Conservation (phyloP, 2,888 invertebrate genomes). For the Griposia aprilina region DNA sequence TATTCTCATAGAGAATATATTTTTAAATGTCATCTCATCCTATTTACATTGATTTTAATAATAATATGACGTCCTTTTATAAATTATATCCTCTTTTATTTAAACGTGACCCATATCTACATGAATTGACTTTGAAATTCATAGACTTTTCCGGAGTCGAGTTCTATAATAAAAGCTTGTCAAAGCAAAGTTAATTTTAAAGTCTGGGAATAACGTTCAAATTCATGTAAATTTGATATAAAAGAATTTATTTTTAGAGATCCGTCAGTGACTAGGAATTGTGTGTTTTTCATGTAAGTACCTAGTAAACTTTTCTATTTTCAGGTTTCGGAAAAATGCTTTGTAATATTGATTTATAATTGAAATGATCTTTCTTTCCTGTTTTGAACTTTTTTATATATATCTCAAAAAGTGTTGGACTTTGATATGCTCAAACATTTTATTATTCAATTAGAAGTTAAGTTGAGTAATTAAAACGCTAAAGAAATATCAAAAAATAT, state of each 20-base stretch:
- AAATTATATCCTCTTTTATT: conserved; percentile 32
- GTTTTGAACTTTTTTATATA: background rate
- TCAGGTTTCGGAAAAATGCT: background rate
- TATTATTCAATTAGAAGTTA: background rate
- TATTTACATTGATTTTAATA: conserved; percentile 35
- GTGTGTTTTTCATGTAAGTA: background rate
- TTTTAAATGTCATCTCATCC: background rate
- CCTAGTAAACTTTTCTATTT: background rate
- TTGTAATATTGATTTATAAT: background rate
- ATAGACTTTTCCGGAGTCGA: conserved; percentile 55
- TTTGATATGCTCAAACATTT: background rate
- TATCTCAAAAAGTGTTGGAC: background rate
- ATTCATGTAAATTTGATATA: conserved; percentile 35
- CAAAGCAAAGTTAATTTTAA: conserved; percentile 37
- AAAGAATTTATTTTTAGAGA: conserved; percentile 54
- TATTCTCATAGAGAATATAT: background rate
- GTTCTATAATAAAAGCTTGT: conserved; percentile 69
- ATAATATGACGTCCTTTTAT: conserved; percentile 8
- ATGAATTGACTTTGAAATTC: conserved; percentile 64
- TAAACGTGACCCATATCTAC: conserved; percentile 32
- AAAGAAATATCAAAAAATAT: background rate
- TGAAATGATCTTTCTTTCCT: background rate
- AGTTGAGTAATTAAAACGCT: background rate
- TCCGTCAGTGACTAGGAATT: conserved; percentile 22
- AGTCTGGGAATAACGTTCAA: conserved; percentile 34